These are phyloP conservation scores for Druon quercuslanigerum DNA, from an alignment of 1,140 invertebrate species.

Conservation along the genomic window DNA sequence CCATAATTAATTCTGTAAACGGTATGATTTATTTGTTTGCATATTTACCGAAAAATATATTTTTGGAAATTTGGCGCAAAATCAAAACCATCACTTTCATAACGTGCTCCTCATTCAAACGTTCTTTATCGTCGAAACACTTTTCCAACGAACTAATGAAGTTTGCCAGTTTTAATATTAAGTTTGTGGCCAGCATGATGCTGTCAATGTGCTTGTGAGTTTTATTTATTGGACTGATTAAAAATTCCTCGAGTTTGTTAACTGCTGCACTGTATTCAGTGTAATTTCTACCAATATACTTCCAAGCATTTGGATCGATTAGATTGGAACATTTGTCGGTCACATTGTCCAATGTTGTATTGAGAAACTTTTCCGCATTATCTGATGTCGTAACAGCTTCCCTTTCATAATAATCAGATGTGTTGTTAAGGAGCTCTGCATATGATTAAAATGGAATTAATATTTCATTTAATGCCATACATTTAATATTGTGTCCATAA, in stretches of 20 bases:
- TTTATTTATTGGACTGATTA: background rate
- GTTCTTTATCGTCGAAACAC: background rate
- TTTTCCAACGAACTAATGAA: background rate
- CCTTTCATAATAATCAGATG: background rate
- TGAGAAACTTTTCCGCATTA: slow-evolving; percentile 6
- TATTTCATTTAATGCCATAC: background rate
- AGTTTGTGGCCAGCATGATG: background rate
- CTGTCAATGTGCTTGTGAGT: background rate
- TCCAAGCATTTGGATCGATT: background rate
- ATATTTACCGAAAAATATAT: background rate
- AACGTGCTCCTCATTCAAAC: background rate
- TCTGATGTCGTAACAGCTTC: background rate
- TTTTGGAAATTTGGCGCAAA: background rate
- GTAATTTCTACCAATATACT: slow-evolving; percentile 1
- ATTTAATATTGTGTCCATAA: background rate
- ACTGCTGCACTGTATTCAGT: background rate
- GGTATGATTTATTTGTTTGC: no score
- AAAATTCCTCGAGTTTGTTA: background rate
- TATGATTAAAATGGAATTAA: background rate
- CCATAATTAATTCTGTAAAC: no score
- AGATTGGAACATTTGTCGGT: background rate
- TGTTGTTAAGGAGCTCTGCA: background rate
- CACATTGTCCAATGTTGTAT: background rate
- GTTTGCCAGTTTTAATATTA: background rate
- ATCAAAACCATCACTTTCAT: background rate